Evolutionary conservation across 2,888 invertebrate species (phyloP).

Genomic region (Drosophila nr. fundita): DNA sequence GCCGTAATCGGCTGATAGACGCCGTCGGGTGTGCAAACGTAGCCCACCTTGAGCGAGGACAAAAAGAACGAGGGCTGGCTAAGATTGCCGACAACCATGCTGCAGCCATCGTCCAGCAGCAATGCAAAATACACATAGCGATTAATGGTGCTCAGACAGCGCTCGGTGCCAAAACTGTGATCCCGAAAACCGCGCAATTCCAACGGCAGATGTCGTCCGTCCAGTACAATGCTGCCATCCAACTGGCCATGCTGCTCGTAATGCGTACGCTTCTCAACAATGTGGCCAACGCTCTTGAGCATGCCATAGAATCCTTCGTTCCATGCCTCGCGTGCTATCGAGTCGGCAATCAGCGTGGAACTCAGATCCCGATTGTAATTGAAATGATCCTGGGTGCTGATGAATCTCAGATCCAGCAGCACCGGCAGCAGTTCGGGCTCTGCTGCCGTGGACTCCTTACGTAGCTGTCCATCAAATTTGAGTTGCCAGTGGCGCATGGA

Average conservation of each 20-base stretch:
- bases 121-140: slow-evolving; percentile 92
- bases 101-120: slow-evolving; percentile 89
- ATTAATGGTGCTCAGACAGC: slow-evolving; percentile 91
- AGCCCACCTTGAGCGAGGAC: slow-evolving; percentile 88
- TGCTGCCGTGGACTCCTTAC: slow-evolving; percentile 22
- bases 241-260: slow-evolving; percentile 92
- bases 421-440: slow-evolving; percentile 86
- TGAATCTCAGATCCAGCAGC: slow-evolving; percentile 88
- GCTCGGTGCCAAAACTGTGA: slow-evolving; percentile 91
- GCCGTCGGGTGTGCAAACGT: slow-evolving; percentile 86
- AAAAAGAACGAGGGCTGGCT: slow-evolving; percentile 88
- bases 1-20: slow-evolving; percentile 87
- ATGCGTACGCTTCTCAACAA: slow-evolving; percentile 88
- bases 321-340: slow-evolving; percentile 92
- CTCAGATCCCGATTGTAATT: slow-evolving; percentile 91
- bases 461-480: slow-evolving; percentile 89
- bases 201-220: slow-evolving; percentile 85
- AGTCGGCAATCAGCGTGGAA: slow-evolving; percentile 88
- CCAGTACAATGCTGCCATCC: slow-evolving; percentile 87
- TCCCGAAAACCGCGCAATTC: slow-evolving; percentile 90
- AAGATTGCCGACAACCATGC: slow-evolving; percentile 90
- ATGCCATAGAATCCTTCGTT: slow-evolving; percentile 88
- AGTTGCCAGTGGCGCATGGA: slow-evolving; percentile 92
- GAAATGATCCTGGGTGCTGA: slow-evolving; percentile 88
- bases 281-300: slow-evolving; percentile 87